Evolutionary conservation across 2,888 invertebrate species (phyloP), one percentile per base, ranked within the genome.

Genomic region (Ctenicera cuprea): DNA sequence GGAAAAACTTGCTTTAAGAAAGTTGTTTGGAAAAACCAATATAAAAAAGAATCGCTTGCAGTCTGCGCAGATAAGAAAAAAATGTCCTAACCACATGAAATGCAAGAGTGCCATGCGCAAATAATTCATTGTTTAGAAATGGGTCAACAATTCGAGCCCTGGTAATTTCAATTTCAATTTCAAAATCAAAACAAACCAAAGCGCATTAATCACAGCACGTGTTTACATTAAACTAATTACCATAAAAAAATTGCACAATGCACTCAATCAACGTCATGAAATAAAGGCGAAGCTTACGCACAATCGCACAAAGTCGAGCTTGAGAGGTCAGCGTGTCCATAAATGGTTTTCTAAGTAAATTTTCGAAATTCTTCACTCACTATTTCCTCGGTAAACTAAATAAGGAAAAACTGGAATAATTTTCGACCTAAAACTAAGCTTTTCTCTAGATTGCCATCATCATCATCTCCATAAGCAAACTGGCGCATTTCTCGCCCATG

Each of bases 401-500:
- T 33, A 9, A 33, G 33, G 9, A 33, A 33, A 33, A 33, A 33
- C 9, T 33, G 33, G 5, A 33, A 9, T 9, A 26, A n/a, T n/a
- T n/a, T n/a, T n/a, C n/a, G n/a, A n/a, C n/a, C n/a, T n/a, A n/a
- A n/a, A n/a, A n/a, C n/a, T n/a, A n/a, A n/a, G n/a, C n/a, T n/a
- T n/a, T n/a, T n/a, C 26, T 5, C 26, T 26, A 5, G 5, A 26
- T n/a, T n/a, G 26, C 26, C 5, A 3, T 26, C 26, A 3, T 26
- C 26, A 26, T 26, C 26, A 26, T 26, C 26, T 26, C 26, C 33
- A 4, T 33, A 33, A 33, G 33, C 33, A 33, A 26, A 33, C 33
- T 33, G 33, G 33, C 33, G 33, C 33, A 1, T 66, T 70, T 75
- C 72, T 73, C 74, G 63, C 67, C 73, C 71, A 64, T 72, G 74